A percentile compares a stretch with the other conserved stretches of the same genome.
Evolutionary conservation across 2,888 invertebrate genomes (phyloP).

Genomic region (Drosophila neotestacea): DNA sequence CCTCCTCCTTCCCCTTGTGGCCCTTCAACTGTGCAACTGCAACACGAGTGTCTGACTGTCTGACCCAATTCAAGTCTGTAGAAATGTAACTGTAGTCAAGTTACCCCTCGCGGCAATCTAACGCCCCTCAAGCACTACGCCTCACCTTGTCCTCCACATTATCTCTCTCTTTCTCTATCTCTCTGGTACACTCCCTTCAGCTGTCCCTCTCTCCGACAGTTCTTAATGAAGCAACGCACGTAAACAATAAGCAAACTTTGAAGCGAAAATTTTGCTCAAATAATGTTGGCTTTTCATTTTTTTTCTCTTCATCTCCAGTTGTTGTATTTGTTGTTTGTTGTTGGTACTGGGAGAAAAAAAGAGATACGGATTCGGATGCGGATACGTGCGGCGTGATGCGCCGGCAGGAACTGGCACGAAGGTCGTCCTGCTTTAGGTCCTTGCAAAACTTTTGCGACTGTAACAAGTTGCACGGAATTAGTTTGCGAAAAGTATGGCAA

Average conservation of each 20-base stretch:
- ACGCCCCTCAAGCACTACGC: constrained; percentile 21
- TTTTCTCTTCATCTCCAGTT: constrained; percentile 25
- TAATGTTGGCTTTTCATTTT: constrained; percentile 68
- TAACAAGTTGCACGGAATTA: constrained; percentile 78
- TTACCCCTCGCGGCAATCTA: constrained; percentile 62
- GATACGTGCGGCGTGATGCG: constrained; percentile 76
- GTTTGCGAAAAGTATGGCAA: constrained; percentile 80
- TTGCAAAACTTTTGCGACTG: constrained; percentile 66
- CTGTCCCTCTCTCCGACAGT: constrained; percentile 36
- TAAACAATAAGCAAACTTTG: constrained; percentile 79
- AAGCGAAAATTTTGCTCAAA: constrained; percentile 79
- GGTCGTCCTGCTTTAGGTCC: constrained; percentile 63
- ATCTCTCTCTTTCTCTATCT: neutral
- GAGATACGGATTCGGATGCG: constrained; percentile 51
- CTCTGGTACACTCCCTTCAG: neutral
- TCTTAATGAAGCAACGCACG: constrained; percentile 79
- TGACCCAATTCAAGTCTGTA: constrained; percentile 70
- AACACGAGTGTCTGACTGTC: constrained; percentile 60
- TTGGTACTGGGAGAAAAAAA: constrained; percentile 14
- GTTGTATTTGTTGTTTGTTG: constrained; percentile 26
- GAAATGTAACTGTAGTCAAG: constrained; percentile 65
- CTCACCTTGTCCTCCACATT: constrained; percentile 11
- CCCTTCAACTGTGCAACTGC: constrained; percentile 44
- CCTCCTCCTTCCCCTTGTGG: no score
- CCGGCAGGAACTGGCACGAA: constrained; percentile 75